Base-by-base conservation (phyloP, 2,888 invertebrate genomes). In the Idaea aversata region DNA sequence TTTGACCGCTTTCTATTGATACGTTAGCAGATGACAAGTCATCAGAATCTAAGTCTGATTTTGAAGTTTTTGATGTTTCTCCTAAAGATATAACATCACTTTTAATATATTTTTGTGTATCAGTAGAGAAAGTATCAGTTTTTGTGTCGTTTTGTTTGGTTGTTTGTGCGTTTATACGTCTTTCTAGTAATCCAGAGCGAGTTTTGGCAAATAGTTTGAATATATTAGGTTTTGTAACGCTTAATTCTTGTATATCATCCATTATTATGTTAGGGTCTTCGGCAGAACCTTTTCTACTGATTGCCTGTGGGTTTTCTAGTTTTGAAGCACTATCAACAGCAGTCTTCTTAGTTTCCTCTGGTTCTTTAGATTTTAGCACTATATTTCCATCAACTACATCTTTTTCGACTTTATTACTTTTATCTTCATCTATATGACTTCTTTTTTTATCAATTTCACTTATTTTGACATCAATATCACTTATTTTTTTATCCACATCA, bases 11-110 rank as follows among this genome's bases (percentile, higher is more conserved):
- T 0, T 67, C 65, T 62, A 66, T 58, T 57, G 65, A 68, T 78
- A 3, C 75, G 65, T 58, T 16, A 16, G 58, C 16, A 10, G 80
- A 79, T 3, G 80, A 74, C 0, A 80, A 70, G 65, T 85, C 84
- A 57, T 82, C 84, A 0, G 84, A 84, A 63, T 83, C 84, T 63
- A 85, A 72, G 0, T 61, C 64, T 4, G 16, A 10, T 57, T 60
- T 47, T 15, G 59, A 36, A n/a, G 63, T 10, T 63, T 58, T 65
- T 65, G 62, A 61, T 15, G 61, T 61, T 5, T 60, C 61, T 34
- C 25, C 25, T 25, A 7, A 47, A 47, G 47, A 47, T 7, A 47
- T 47, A 47, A 13, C 13, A 47, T 47, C 47, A 47, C 13, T 7
- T 7, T 47, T 47, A 0, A 3, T 13, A 5, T 47, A 5, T 13